Conservation (phyloP, 1,140 invertebrate genomes). For the Diorhabda elongata region DNA sequence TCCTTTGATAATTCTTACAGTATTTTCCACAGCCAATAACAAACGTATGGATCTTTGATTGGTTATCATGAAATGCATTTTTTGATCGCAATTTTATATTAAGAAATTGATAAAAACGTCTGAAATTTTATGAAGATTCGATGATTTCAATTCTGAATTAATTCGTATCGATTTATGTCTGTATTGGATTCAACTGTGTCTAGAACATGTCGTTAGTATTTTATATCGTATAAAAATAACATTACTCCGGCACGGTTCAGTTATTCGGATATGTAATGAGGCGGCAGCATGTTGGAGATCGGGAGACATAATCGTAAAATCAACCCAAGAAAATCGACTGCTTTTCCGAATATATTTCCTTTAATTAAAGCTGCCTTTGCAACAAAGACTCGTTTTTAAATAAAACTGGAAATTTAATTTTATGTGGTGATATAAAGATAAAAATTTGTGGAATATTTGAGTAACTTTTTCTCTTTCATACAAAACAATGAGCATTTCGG, state of each 20-base stretch:
- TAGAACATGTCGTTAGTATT: constrained; percentile 42
- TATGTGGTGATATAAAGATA: too few species aligned
- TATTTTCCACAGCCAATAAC: background rate
- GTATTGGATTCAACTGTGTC: constrained; percentile 30
- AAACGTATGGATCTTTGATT: background rate
- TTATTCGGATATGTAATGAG: constrained; percentile 43
- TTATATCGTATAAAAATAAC: constrained; percentile 44
- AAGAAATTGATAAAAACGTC: background rate
- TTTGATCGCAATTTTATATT: background rate
- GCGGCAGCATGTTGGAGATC: constrained; percentile 38
- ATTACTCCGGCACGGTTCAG: constrained; percentile 39
- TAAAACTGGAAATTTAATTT: background rate
- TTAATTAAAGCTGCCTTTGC: constrained; percentile 31
- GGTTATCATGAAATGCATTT: background rate
- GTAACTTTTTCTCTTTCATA: too few species aligned
- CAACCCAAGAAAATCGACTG: constrained; percentile 35
- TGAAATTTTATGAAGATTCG: background rate
- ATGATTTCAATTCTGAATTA: background rate
- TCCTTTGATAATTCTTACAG: too few species aligned
- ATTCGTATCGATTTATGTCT: background rate
- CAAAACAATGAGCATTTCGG: too few species aligned
- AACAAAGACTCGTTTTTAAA: background rate
- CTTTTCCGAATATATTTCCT: constrained; percentile 36
- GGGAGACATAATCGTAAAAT: constrained; percentile 38
- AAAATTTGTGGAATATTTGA: too few species aligned